phyloP scores from a whole-genome alignment of 2,797 vertebrate species.

The Ctenopoma multispine region DNA sequence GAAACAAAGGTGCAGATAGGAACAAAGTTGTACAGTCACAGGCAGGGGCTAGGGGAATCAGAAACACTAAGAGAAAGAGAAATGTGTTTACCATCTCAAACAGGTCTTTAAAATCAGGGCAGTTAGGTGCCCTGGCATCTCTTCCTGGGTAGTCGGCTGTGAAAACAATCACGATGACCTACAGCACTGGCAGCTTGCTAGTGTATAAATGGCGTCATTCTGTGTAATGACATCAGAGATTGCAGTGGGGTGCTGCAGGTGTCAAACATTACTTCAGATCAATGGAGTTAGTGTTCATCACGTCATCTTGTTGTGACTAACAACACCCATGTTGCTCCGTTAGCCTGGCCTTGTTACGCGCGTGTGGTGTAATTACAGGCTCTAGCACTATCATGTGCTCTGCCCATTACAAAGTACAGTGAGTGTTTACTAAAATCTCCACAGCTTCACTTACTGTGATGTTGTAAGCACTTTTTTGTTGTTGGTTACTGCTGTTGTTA shows the following conservation, averaged over 20 bases:
- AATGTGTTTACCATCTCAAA: constrained; percentile 39
- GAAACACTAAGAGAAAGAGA: constrained; percentile 5
- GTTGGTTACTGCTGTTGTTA: constrained; percentile 72
- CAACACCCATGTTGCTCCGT: constrained; percentile 61
- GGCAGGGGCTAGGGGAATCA: constrained; percentile 8
- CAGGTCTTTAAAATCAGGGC: constrained; percentile 42
- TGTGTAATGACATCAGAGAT: constrained; percentile 38
- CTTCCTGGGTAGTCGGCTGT: constrained; percentile 43
- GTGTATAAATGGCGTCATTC: constrained; percentile 28
- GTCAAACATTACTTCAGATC: constrained; percentile 62
- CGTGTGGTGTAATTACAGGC: constrained; percentile 53
- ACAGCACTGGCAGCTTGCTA: constrained; percentile 35
- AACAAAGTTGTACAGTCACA: not conserved
- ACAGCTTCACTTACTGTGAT: constrained; percentile 62
- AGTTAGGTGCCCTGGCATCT: constrained; percentile 20
- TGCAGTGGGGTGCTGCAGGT: constrained; percentile 52
- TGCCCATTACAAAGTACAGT: constrained; percentile 29
- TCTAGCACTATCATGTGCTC: constrained; percentile 50
- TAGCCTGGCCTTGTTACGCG: constrained; percentile 66
- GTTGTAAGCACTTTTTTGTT: constrained; percentile 54
- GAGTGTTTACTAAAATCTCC: constrained; percentile 28
- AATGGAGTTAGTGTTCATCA: constrained; percentile 52
- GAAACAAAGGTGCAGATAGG: not conserved
- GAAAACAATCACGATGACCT: constrained; percentile 49
- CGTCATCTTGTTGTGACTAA: constrained; percentile 61